Evolutionary conservation across 35 echinoderm and acorn worm genomes (phyloP).

Genomic region (Ophiothrix spiculata): DNA sequence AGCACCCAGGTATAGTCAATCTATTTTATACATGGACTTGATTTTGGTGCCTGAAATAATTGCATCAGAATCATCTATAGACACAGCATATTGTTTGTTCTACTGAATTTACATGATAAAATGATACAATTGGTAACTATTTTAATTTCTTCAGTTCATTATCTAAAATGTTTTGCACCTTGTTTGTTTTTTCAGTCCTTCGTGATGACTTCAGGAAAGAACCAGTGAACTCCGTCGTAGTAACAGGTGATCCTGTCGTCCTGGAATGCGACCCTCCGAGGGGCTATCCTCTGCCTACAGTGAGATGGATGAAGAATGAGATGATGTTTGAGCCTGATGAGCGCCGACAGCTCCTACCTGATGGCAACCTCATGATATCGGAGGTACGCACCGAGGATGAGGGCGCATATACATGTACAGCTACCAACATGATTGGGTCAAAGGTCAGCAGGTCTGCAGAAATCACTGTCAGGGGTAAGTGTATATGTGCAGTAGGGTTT

Average conservation of each 20-base stretch:
- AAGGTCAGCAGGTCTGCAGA: conserved; percentile 48
- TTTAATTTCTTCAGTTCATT: not conserved
- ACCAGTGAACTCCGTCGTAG: conserved; percentile 35
- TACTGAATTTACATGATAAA: not conserved
- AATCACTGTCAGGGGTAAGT: conserved; percentile 58
- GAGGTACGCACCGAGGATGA: conserved; percentile 32
- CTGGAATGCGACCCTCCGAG: conserved; percentile 83
- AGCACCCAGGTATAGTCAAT: too few species aligned
- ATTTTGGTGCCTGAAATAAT: too few species aligned
- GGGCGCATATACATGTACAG: conserved; percentile 65
- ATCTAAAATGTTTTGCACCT: not conserved
- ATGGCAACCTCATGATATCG: conserved; percentile 83
- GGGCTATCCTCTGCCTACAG: conserved; percentile 57
- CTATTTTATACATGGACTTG: too few species aligned
- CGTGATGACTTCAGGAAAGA: conserved; percentile 66
- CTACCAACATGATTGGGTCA: conserved; percentile 48
- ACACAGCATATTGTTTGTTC: not conserved
- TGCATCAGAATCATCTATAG: not conserved
- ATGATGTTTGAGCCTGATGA: conserved; percentile 42
- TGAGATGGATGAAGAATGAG: conserved; percentile 76
- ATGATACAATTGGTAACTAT: not conserved
- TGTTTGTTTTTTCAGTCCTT: conserved; percentile 51
- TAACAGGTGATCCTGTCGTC: conserved; percentile 56
- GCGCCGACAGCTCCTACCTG: conserved; percentile 51
- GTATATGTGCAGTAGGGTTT: not conserved